Evolutionary conservation across 2,888 invertebrate species (phyloP), one percentile per base, ranked within the genome.

Genomic region (Quadriops clusia): DNA sequence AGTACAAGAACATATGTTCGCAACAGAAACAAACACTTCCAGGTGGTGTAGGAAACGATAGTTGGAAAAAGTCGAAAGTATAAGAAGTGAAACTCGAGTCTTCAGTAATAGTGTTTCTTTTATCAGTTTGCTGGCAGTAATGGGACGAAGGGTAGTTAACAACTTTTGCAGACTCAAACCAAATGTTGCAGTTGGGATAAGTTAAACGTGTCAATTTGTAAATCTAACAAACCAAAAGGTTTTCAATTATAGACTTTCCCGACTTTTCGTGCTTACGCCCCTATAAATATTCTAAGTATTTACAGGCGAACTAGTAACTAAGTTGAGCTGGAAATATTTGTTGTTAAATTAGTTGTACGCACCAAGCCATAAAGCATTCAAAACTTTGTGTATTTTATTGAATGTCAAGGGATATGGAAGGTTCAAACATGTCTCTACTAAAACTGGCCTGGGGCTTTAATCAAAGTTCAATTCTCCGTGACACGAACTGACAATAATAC

Each of bases 141-240:
- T 45, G 47, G 48, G 44, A 39, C 41, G 46, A 43, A 40, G 46
- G 46, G 48, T 49, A 48, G 49, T 51, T 50, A 49, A 46, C 42
- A 46, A 49, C 45, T 48, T 49, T 39, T 44, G 43, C 35, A 36
- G 42, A 35, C 35, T 28, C 16, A 28, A 38, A 31, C 38, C 38
- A 38, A 38, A 47, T 49, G 50, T 47, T 48, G 34, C 45, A 39
- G 41, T 34, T 20, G 26, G 41, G 35, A 38, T 37, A 30, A 38
- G 40, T 41, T 47, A 45, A 48, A 51, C 53, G 49, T 53, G 51
- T 54, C 53, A 53, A 53, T 53, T 53, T 51, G 47, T 46, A 48
- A 53, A 54, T 43, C 48, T 50, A 53, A 53, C 50, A 52, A 51
- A 53, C 49, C 49, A 52, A 50, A 50, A 53, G 50, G 51, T 51